Base-by-base conservation (phyloP, 2,888 invertebrate genomes). In the Baronia brevicornis region DNA sequence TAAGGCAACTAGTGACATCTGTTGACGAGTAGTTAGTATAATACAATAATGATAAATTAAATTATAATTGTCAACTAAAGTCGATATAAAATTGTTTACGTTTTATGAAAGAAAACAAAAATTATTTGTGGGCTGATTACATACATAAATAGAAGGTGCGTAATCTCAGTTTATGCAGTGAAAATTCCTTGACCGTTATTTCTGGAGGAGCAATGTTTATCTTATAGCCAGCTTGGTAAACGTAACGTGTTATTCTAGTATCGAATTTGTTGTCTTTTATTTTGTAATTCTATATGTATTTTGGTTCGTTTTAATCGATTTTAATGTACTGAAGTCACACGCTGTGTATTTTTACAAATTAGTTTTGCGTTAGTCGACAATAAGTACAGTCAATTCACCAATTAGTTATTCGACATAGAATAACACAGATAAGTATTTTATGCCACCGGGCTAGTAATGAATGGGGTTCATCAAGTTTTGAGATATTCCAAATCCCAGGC, bases 241-340 rank as follows among this genome's bases (percentile, higher is more conserved):
- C 58, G 56, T 52, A 38, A 41, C 48, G 51, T 73, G 74, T 75
- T 77, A 61, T 69, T 69, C 48, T 56, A 67, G 68, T 65, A 58
- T 74, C 59, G 44, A 43, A 64, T 80, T 74, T 64, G 62, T 59
- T 74, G 70, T 63, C 57, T 58, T 70, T 69, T 65, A 68, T 66
- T 69, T 46, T 40, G 75, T 72, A 78, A 72, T 68, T 60, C 69
- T 64, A 75, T 64, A 70, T 55, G 48, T 46, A 48, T 50, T 50
- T 44, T 35, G 39, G 34, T 55, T 48, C 3, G 17, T 50, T 48
- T 49, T 59, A 61, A 70, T 69, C 50, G 58, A 60, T 54, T 29
- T 61, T 54, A 46, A 46, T 35, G 32, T 25, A 29, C 39, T 21
- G 15, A 31, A 39, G 38, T 27, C 34, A 38, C 46, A 36, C 19